Conservation (phyloP, 2,888 invertebrate species). For the Dichetophora obliterata region DNA sequence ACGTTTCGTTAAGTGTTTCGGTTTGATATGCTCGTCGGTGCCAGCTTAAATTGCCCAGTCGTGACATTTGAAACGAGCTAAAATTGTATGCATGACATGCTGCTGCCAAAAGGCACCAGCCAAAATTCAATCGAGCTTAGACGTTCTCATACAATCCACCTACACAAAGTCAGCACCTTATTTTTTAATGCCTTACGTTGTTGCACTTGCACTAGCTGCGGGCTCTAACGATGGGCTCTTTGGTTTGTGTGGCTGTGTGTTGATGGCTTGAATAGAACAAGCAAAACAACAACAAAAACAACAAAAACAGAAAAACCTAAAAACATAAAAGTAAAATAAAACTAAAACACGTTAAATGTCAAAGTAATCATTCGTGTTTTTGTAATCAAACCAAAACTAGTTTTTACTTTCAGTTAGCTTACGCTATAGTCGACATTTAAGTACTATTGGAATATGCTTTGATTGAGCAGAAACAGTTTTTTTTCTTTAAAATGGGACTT, state of each 20-base stretch:
- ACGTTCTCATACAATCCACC: slow-evolving; percentile 15
- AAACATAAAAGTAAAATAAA: not conserved
- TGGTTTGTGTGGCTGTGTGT: not conserved
- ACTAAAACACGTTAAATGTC: slow-evolving; percentile 13
- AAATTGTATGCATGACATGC: slow-evolving; percentile 4
- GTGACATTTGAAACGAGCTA: slow-evolving; percentile 20
- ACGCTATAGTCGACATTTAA: not conserved
- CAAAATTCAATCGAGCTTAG: not conserved
- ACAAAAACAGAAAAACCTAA: no score
- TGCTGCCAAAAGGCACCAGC: not conserved
- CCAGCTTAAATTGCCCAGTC: slow-evolving; percentile 1
- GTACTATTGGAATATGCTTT: not conserved
- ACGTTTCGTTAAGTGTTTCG: no score
- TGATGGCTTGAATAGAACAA: not conserved
- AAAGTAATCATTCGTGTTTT: slow-evolving; percentile 24
- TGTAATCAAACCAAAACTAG: slow-evolving; percentile 13
- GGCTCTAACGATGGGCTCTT: not conserved
- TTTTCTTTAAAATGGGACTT: no score
- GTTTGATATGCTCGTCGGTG: not conserved
- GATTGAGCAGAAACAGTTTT: no score
- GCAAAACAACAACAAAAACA: not conserved
- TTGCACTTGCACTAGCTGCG: not conserved
- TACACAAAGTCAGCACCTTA: not conserved
- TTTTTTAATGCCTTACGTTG: not conserved
- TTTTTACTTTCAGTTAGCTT: not conserved